Conservation (phyloP, 2,797 vertebrate species). For the Sternarchorhynchus goeldii region DNA sequence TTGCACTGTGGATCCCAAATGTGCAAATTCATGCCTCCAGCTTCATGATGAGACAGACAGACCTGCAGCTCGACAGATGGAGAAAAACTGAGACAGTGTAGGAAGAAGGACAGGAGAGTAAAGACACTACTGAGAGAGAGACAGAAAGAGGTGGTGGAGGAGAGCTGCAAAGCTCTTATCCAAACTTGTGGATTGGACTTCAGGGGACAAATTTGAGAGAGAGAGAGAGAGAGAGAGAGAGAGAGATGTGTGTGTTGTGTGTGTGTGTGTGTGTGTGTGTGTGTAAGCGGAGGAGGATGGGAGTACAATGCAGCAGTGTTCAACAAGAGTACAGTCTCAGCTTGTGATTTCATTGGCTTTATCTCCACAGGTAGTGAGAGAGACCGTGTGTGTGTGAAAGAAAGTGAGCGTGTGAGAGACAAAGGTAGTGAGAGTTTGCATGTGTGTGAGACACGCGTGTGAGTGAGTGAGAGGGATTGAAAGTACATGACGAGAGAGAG, state of each 20-base stretch:
- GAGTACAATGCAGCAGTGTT: no score
- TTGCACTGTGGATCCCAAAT: no score
- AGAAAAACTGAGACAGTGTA: neutral
- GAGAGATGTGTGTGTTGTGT: slow-evolving; percentile 7
- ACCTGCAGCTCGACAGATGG: neutral
- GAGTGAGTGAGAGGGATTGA: neutral
- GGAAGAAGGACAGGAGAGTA: neutral
- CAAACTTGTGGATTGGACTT: no score
- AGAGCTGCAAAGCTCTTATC: neutral
- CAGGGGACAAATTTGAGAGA: slow-evolving; percentile 22
- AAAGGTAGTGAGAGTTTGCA: neutral
- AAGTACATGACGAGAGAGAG: neutral
- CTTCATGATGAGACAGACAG: neutral
- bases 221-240: slow-evolving; percentile 28
- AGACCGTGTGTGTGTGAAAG: neutral
- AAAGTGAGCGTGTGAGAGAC: neutral
- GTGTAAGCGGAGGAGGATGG: no score
- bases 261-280: no score
- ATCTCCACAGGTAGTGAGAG: no score
- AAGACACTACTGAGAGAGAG: neutral
- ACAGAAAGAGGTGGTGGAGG: slow-evolving; percentile 31
- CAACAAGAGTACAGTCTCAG: no score
- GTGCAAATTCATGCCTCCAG: neutral
- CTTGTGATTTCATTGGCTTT: no score
- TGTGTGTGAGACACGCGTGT: neutral